Percentiles rank a stretch among this genome's conserved stretches.
phyloP scores from a whole-genome alignment of 2,113 vertebrate genomes.

The Festucalex cinctus region DNA sequence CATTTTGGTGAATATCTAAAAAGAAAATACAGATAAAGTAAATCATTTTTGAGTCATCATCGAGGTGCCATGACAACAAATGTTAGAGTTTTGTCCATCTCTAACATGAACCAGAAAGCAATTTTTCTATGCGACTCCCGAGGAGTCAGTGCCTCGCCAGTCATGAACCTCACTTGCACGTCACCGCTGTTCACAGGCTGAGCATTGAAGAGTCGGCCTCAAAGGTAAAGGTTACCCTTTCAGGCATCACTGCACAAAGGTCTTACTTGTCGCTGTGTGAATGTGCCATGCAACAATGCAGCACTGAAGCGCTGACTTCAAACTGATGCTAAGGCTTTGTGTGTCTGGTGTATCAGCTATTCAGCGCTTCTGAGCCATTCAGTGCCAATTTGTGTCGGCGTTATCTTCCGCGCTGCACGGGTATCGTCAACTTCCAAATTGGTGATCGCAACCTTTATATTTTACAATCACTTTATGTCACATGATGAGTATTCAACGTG shows the following conservation, averaged over 20 bases:
- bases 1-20: not conserved
- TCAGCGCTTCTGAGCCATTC: constrained; percentile 37
- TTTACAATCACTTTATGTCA: constrained; percentile 6
- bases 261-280: constrained; percentile 58
- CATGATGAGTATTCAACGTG: not conserved
- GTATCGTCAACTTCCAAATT: not conserved
- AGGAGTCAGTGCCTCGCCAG: no score
- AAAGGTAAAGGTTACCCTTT: constrained; percentile 69
- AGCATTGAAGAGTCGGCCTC: constrained; percentile 50
- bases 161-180: no score
- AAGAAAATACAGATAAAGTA: not conserved
- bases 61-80: not conserved
- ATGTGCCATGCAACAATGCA: constrained; percentile 52
- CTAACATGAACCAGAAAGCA: not conserved
- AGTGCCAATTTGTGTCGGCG: constrained; percentile 20
- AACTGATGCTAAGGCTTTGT: constrained; percentile 57
- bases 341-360: constrained; percentile 30
- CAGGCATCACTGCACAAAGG: constrained; percentile 61
- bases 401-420: constrained; percentile 32
- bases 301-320: constrained; percentile 46
- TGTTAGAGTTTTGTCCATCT: not conserved
- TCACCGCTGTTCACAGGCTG: constrained; percentile 29
- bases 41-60: not conserved
- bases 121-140: no score
- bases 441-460: constrained; percentile 41